Base-by-base conservation (phyloP, 2,888 invertebrate genomes). In the Agapostemon virescens region DNA sequence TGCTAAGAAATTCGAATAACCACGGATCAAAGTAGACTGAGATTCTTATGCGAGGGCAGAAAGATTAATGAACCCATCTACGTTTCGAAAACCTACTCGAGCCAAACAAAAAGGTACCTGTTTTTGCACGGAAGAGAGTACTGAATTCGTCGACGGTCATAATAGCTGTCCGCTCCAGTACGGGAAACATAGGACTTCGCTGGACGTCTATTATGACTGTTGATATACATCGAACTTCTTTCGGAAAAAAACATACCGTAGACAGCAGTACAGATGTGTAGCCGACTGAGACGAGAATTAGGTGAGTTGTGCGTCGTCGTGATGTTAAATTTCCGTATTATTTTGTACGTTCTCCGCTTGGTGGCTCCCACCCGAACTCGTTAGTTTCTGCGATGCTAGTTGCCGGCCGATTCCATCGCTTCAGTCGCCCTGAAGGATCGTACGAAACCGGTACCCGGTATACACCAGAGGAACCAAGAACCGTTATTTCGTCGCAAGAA, bases 381-480 rank as follows among this genome's bases (percentile, higher is more conserved):
- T 64, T 13, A 61, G 63, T 68, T 45, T 45, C 33, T 40, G 33
- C 23, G 33, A 26, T 49, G 66, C 67, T n/a, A 30, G 40, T 33
- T 13, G 40, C 17, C 52, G 58, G 45, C 58, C 42, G 49, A n/a
- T 49, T 61, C 61, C 61, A 38, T 52, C 17, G 73, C 61, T 71
- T 81, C 75, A 74, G 85, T 82, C 71, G 74, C 73, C 66, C 58
- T 67, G 69, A 66, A 77, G 80, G 73, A 77, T 42, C 30, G 36
- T 30, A 13, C 33, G n/a, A 38, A 68, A 71, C 69, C 66, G 74
- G 45, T 76, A 75, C 40, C 40, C 23, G 61, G 66, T 70, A 42
- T n/a, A 49, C 40, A 17, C 20, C 33, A 49, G 23, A 45, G 45
- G n/a, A 33, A 76, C 17, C 36, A 30, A 49, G n/a, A 23, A 33